These are phyloP conservation scores for Perca flavescens DNA, from an alignment of 2,113 vertebrate genomes.

Conservation along the genomic window DNA sequence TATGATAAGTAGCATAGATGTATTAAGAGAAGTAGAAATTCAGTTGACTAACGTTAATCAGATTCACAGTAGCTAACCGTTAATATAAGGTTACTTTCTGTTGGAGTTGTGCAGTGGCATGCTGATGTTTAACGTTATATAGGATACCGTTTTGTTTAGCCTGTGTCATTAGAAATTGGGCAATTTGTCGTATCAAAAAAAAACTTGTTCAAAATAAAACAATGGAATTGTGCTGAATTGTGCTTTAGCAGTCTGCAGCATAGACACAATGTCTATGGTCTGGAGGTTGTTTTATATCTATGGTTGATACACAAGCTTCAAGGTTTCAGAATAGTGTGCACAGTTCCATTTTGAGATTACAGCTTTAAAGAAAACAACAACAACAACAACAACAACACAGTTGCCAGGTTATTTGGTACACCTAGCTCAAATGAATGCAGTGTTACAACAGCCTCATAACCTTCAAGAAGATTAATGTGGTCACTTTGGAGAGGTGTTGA, in stretches of 20 bases:
- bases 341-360: no score
- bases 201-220: background rate
- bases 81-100: no score
- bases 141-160: background rate
- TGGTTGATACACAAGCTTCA: no score
- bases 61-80: background rate
- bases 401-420: background rate
- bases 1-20: no score
- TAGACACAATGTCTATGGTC: no score
- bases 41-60: background rate
- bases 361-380: no score
- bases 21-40: no score
- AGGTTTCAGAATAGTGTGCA: no score
- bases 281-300: no score
- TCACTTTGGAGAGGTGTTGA: background rate
- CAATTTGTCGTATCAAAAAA: background rate
- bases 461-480: background rate
- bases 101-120: background rate
- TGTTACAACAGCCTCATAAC: background rate
- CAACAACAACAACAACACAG: no score
- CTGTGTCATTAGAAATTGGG: background rate
- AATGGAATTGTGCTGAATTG: no score
- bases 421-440: background rate
- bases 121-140: background rate
- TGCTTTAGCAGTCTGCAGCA: no score